Percentiles rank a stretch among this genome's conserved stretches.
These are phyloP conservation scores for Octodon degus DNA, from an alignment of 2,113 vertebrate species.

Conservation along the genomic window DNA sequence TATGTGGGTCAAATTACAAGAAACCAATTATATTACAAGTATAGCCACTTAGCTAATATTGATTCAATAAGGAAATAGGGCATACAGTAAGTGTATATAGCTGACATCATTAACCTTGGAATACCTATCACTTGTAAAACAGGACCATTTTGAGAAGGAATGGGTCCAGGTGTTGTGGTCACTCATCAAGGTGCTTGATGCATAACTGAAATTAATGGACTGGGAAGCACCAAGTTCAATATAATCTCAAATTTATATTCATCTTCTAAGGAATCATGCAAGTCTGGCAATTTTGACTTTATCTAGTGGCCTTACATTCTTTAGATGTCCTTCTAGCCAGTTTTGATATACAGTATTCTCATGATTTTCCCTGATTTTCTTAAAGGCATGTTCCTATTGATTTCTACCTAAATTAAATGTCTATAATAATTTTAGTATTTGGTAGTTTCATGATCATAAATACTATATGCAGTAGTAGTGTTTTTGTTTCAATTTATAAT, in stretches of 20 bases:
- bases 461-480: background rate
- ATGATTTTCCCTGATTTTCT: background rate
- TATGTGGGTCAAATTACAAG: background rate
- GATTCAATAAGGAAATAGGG: background rate
- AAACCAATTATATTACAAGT: background rate
- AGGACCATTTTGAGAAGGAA: background rate
- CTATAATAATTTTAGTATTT: background rate
- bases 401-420: background rate
- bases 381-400: background rate
- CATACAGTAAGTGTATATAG: background rate
- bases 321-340: background rate
- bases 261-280: background rate
- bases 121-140: background rate
- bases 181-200: background rate
- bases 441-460: constrained; percentile 27
- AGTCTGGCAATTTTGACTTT: background rate
- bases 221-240: background rate
- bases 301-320: background rate
- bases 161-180: background rate
- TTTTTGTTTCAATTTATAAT: background rate
- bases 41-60: background rate
- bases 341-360: background rate
- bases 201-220: background rate
- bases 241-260: background rate
- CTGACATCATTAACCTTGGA: background rate